Evolutionary conservation across 2,888 invertebrate genomes (phyloP), one percentile per base, ranked within the genome.

Genomic region (Tenthredo distinguenda): DNA sequence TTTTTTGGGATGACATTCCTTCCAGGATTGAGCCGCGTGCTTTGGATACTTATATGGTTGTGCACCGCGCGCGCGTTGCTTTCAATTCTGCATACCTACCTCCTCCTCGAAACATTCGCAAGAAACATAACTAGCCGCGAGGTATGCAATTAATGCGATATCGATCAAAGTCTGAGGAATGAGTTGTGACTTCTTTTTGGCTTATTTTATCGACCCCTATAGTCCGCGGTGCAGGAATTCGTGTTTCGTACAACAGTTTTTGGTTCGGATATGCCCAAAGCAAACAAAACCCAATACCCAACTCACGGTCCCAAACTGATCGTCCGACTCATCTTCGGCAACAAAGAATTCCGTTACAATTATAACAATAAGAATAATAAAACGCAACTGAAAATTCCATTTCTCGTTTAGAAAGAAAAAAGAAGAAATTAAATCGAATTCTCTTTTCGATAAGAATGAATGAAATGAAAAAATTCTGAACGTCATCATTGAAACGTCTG

Each of bases 91-190:
- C 81, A 81, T 81, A 62, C 81, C 62, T 62, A 1, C 5, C 26
- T 26, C 26, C 26, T 26, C 26, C 26, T 26, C 26, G 26, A 26
- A 7, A 65, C 62, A 65, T 62, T 81, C 21, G 81, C 62, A 50
- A 77, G 77, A 55, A 50, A 34, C 31, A n/a, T 77, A 77, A 77
- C 50, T 34, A 34, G 55, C 34, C 21, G 62, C 43, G 85, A 87
- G 90, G 89, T 88, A 89, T 88, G 91, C 90, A 91, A 91, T 91
- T 90, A 91, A 91, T 90, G 90, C 86, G 91, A 90, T 90, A 91
- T 88, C 88, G 90, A 91, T 90, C 90, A 86, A 86, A 58, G 62
- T 74, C 84, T 50, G 21, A 77, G 89, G 90, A 89, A 77, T 77
- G 31, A 91, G 89, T 90, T 88, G 87, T 86, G 89, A 90, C 91